A percentile compares a stretch with the other conserved stretches of the same genome.
Evolutionary conservation across 2,888 invertebrate species (phyloP).

Genomic region (Vannuccia rotundouncinata): DNA sequence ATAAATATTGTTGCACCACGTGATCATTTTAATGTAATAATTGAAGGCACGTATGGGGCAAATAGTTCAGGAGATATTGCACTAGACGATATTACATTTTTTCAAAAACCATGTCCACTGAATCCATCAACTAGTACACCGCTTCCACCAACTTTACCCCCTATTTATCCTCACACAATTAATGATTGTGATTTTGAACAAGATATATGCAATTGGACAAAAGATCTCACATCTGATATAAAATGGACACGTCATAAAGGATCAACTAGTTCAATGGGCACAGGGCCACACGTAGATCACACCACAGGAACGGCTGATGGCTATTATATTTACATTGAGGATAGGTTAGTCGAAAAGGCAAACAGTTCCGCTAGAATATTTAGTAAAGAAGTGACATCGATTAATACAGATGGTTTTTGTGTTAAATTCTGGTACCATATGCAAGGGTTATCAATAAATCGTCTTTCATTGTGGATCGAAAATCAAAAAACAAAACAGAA

Average conservation of each 20-base stretch:
- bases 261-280: slow-evolving; percentile 43
- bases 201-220: slow-evolving; percentile 45
- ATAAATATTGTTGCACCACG: slow-evolving; percentile 36
- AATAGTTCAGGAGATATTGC: slow-evolving; percentile 40
- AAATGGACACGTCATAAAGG: slow-evolving; percentile 45
- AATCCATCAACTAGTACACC: slow-evolving; percentile 36
- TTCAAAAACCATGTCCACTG: slow-evolving; percentile 7
- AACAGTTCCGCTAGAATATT: neutral
- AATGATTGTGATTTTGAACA: slow-evolving; percentile 43
- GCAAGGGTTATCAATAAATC: slow-evolving; percentile 39
- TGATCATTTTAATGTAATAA: slow-evolving; percentile 39
- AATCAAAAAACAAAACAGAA: neutral
- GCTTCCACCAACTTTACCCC: slow-evolving; percentile 31
- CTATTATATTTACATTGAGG: slow-evolving; percentile 40
- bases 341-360: neutral
- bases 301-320: slow-evolving; percentile 40
- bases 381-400: neutral
- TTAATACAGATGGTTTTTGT: neutral
- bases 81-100: slow-evolving; percentile 41
- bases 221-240: slow-evolving; percentile 45
- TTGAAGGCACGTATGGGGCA: slow-evolving; percentile 41
- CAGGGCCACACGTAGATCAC: slow-evolving; percentile 45
- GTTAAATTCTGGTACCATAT: slow-evolving; percentile 42
- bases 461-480: slow-evolving; percentile 35
- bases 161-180: slow-evolving; percentile 44